These are phyloP conservation scores for Drosophila kanekoi DNA, from an alignment of 2,888 invertebrate species.

Conservation along the genomic window DNA sequence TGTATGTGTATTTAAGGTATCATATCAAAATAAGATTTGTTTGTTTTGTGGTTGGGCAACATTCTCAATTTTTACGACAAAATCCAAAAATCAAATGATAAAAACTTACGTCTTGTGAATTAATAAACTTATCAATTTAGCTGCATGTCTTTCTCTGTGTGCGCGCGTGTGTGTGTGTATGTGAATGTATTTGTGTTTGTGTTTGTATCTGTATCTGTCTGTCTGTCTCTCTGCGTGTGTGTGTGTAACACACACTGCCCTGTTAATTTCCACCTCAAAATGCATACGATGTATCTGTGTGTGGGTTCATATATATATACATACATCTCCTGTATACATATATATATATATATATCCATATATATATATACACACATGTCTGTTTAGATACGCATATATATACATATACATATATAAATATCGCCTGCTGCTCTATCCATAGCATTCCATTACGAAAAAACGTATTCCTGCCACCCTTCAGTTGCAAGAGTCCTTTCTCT, in stretches of 20 bases:
- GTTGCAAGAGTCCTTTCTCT: neutral
- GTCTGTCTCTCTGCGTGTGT: neutral
- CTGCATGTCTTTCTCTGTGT: neutral
- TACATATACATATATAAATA: neutral
- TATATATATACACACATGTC: neutral
- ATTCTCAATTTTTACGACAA: neutral
- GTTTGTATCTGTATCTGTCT: neutral
- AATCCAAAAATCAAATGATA: conserved; percentile 12
- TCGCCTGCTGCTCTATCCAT: conserved; percentile 3
- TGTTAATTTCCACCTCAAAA: neutral
- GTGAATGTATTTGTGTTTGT: neutral
- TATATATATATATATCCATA: neutral
- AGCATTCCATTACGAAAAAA: conserved; percentile 10
- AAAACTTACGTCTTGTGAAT: neutral
- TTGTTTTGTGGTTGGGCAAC: conserved; percentile 5
- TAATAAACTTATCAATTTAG: conserved; percentile 33
- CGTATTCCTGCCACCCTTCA: conserved; percentile 15
- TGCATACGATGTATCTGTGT: neutral
- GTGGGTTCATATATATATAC: neutral
- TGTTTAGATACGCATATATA: neutral
- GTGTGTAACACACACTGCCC: neutral
- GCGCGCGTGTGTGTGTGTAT: conserved; percentile 6
- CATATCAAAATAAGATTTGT: conserved; percentile 9
- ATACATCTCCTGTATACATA: neutral
- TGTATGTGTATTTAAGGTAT: conserved; percentile 1